A percentile compares a stretch with the other conserved stretches of the same genome.
Conservation (phyloP, 2,888 invertebrate species). For the Crematogaster levior region DNA sequence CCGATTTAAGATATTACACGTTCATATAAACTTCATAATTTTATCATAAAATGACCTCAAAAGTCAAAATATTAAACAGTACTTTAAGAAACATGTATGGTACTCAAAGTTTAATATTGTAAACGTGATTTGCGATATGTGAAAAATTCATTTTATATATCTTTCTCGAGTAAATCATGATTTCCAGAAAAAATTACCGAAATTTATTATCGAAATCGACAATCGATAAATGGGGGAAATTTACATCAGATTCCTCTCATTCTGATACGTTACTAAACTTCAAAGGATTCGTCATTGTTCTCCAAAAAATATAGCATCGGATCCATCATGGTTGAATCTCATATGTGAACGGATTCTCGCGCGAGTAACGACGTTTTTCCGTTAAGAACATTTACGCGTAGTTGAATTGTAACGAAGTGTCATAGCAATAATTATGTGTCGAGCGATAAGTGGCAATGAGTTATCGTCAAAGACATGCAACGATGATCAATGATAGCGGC, state of each 20-base stretch:
- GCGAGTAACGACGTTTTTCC: constrained; percentile 45
- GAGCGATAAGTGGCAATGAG: constrained; percentile 58
- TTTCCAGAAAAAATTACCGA: neutral
- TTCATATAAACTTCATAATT: neutral
- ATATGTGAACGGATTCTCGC: constrained; percentile 52
- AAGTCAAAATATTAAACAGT: neutral
- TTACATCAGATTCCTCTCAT: neutral
- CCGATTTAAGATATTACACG: neutral
- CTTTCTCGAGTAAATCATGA: neutral
- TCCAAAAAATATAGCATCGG: constrained; percentile 63
- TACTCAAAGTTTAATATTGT: neutral
- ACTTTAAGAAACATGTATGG: neutral
- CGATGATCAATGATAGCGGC: constrained; percentile 75
- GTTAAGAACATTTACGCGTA: constrained; percentile 21
- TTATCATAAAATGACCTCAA: neutral
- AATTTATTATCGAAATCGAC: neutral
- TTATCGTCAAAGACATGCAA: constrained; percentile 67
- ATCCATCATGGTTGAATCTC: constrained; percentile 70
- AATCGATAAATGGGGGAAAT: neutral
- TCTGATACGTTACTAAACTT: neutral
- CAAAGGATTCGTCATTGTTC: constrained; percentile 72
- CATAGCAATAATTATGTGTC: neutral
- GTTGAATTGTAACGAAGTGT: constrained; percentile 4
- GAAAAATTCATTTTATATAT: neutral
- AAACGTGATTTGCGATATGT: neutral